Base-by-base conservation (phyloP, 23 tunicate genomes). In the Halocynthia aurantium region DNA sequence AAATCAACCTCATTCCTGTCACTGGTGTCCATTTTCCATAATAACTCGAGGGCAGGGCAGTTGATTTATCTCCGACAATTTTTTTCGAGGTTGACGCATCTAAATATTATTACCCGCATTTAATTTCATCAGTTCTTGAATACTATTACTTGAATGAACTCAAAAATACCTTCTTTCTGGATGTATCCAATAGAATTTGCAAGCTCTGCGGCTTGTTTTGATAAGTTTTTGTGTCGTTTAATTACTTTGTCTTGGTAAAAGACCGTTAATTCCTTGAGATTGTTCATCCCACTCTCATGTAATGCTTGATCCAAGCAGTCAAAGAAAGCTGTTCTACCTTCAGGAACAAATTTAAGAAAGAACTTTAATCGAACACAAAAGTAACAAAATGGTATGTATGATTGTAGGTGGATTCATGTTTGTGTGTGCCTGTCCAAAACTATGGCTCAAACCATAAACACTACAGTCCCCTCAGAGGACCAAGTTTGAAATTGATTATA, bases 1-100 rank as follows among this genome's bases (percentile, higher is more conserved):
- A 1, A 31, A 31, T 31, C 44, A 31, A 70, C 78, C 78, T 74
- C 78, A 74, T 74, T 54, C 78, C 78, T 11, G 78, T 54, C 2
- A 74, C 78, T 54, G 78, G 78, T 15, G 78, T 54, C 78, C 78
- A 74, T n/a, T 74, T 74, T 11, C 78, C 78, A 74, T 52, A 74
- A 13, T 19, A 8, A 21, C 60, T 53, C 6, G 78, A 13, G 57
- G n/a, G 19, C 31, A 20, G 56, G 55, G 21, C 63, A 74, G 10
- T 31, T 31, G 44, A 31, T 31, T 31, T 31, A 31, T 31, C 44
- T 31, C 44, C 4, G 44, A 31, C 44, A 31, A 31, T 4, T 31
- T 31, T 31, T 31, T 31, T 31, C 1, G 44, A 31, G 44, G 44
- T 31, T 31, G 44, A 31, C 44, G 44, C 44, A 31, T 31, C 44